Evolutionary conservation across 2,797 vertebrate species (phyloP).

Genomic region (Neostethus bicornis): DNA sequence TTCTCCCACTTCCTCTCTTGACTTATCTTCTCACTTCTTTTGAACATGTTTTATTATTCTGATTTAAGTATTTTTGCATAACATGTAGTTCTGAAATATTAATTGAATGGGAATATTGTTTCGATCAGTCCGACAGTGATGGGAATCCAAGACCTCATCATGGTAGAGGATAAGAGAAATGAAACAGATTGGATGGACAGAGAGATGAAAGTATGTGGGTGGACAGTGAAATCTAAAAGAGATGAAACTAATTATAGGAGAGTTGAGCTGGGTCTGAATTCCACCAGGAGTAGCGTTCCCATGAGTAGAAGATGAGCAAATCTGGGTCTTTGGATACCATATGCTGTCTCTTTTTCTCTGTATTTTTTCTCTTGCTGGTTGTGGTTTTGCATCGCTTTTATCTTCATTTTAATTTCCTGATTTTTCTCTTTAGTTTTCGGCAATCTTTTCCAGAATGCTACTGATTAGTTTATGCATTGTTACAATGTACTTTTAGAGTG

Average conservation of each 20-base stretch:
- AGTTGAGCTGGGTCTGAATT: slow-evolving; percentile 63
- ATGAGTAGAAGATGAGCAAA: slow-evolving; percentile 53
- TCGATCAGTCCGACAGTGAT: too few species aligned
- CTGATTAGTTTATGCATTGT: slow-evolving; percentile 49
- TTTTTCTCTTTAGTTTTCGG: background rate
- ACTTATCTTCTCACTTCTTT: too few species aligned
- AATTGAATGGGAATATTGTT: too few species aligned
- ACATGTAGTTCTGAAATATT: too few species aligned
- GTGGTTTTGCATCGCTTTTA: slow-evolving; percentile 15
- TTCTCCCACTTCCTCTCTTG: too few species aligned
- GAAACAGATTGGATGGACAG: background rate
- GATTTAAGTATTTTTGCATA: too few species aligned
- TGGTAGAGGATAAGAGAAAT: background rate
- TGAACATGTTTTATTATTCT: too few species aligned
- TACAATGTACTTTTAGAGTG: too few species aligned
- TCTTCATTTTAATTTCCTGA: slow-evolving; percentile 13
- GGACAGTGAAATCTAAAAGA: slow-evolving; percentile 15
- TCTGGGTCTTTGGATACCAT: slow-evolving; percentile 48
- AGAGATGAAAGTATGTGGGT: slow-evolving; percentile 33
- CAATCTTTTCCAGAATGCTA: background rate
- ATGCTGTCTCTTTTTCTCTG: slow-evolving; percentile 44
- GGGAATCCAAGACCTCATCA: too few species aligned
- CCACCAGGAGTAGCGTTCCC: slow-evolving; percentile 55
- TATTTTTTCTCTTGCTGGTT: slow-evolving; percentile 34
- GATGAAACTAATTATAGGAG: slow-evolving; percentile 57